A percentile compares a stretch with the other conserved stretches of the same genome.
Evolutionary conservation across 2,113 vertebrate species (phyloP).

Genomic region (Strix uralensis): DNA sequence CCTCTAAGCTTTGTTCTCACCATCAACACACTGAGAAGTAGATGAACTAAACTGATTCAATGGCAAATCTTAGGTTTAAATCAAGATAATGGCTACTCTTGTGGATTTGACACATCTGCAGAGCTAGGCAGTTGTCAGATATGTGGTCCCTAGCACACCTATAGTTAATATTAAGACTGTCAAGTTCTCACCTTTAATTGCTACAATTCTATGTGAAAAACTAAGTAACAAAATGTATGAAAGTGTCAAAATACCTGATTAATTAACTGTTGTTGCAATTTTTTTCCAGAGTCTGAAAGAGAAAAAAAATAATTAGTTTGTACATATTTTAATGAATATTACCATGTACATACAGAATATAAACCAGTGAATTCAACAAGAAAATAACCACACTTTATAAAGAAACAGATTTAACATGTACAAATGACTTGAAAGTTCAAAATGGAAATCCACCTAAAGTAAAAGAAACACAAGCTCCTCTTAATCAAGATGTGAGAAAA

Average conservation of each 20-base stretch:
- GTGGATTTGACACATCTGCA: not conserved
- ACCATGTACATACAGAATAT: not conserved
- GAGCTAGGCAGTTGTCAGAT: not conserved
- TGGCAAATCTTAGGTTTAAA: not conserved
- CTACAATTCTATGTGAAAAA: not conserved
- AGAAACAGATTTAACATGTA: not conserved
- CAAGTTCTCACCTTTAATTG: not conserved
- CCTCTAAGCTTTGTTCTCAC: not conserved
- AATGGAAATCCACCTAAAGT: not conserved
- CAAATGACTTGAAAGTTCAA: not conserved
- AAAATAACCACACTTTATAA: not conserved
- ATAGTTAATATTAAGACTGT: not conserved
- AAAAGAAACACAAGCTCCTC: not conserved
- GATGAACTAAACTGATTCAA: not conserved
- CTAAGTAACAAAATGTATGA: not conserved
- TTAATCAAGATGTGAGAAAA: not conserved
- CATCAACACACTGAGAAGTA: not conserved
- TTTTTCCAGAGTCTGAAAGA: constrained; percentile 74
- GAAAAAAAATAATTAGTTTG: constrained; percentile 52
- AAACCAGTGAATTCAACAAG: not conserved
- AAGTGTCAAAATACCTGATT: constrained; percentile 69
- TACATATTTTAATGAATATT: not conserved
- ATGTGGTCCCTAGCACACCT: fast-evolving
- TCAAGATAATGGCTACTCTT: not conserved
- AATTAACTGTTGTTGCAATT: constrained; percentile 40